Evolutionary conservation across 2,888 invertebrate genomes (phyloP).

Genomic region (Rotaria sp.): DNA sequence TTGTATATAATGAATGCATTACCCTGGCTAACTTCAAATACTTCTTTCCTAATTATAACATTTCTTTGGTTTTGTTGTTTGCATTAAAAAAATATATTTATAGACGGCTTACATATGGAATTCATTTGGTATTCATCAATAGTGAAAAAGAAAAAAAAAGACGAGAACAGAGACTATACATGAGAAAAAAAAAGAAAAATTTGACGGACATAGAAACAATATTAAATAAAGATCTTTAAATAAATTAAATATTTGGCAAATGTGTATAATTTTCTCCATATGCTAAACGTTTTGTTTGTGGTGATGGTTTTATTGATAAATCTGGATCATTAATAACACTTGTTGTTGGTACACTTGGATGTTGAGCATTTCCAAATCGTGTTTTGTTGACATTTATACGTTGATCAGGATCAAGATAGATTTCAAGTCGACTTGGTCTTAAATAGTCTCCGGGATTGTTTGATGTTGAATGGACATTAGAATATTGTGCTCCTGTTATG

Average conservation of each 20-base stretch:
- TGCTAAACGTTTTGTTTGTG: background rate
- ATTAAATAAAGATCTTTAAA: background rate
- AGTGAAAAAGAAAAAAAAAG: background rate
- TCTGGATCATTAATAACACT: background rate
- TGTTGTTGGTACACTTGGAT: background rate
- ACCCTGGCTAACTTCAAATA: too few species aligned
- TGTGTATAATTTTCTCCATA: constrained; percentile 15
- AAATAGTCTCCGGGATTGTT: background rate
- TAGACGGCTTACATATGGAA: background rate
- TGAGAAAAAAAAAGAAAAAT: background rate
- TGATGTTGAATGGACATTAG: background rate
- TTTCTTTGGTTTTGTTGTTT: background rate
- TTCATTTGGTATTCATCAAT: background rate
- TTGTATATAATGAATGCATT: background rate
- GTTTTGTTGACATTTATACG: background rate
- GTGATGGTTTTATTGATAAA: background rate
- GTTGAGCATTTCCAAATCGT: background rate
- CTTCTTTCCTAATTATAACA: too few species aligned
- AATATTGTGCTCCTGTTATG: background rate
- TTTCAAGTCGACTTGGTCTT: constrained; percentile 28
- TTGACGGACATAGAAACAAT: background rate
- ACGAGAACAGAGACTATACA: background rate
- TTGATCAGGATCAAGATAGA: background rate
- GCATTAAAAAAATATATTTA: background rate
- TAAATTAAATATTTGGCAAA: constrained; percentile 7